phyloP scores from a whole-genome alignment of 2,888 invertebrate genomes.

The Lydus trimaculatus region DNA sequence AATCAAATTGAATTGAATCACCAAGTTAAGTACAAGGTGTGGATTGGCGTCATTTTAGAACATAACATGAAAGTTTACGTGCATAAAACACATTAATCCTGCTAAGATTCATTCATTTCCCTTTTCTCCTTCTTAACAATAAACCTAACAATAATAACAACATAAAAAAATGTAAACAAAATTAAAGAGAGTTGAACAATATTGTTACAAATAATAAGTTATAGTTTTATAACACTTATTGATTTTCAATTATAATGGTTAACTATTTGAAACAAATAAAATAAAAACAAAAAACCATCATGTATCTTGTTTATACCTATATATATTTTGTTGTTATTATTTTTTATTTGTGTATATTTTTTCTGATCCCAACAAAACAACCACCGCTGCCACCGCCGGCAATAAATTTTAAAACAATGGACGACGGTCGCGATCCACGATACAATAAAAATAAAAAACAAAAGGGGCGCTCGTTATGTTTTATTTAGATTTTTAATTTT shows the following conservation, averaged over 20 bases:
- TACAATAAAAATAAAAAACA: constrained; percentile 48
- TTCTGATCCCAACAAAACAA: not conserved
- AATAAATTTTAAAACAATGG: constrained; percentile 58
- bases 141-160: not conserved
- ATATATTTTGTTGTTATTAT: not conserved
- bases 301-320: not conserved
- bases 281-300: not conserved
- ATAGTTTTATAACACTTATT: not conserved
- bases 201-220: not conserved
- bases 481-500: constrained; percentile 59
- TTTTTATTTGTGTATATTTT: not conserved
- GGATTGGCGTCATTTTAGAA: constrained; percentile 3
- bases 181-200: not conserved
- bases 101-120: not conserved
- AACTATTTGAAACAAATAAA: not conserved
- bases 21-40: constrained; percentile 10
- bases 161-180: not conserved
- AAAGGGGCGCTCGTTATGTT: constrained; percentile 56
- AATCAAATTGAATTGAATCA: constrained; percentile 9
- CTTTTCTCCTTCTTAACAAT: not conserved
- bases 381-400: constrained; percentile 31
- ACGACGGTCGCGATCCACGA: constrained; percentile 51
- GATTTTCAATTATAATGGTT: not conserved
- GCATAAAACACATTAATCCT: not conserved
- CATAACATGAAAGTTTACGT: constrained; percentile 8